Base-by-base conservation (phyloP, 2,888 invertebrate genomes). In the Ctenicera cuprea region DNA sequence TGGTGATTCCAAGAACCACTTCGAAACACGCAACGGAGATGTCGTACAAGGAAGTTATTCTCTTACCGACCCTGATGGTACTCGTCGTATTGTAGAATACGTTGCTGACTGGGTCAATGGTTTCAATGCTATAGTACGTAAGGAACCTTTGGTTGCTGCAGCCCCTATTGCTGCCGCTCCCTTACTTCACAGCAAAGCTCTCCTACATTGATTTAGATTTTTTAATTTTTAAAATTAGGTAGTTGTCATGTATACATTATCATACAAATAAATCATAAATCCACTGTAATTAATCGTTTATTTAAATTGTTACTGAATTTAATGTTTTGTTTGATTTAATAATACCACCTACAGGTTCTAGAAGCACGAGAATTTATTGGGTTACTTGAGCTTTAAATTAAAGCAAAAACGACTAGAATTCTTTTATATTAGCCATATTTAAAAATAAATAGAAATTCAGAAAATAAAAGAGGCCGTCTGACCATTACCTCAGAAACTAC, bases 1-100 rank as follows among this genome's bases (percentile, higher is more conserved):
- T 76, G 90, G 90, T 14, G 90, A 90, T 86, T 88, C 82, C 83
- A 90, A 90, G 84, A 87, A 86, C 37, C 92, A 92, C 86, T 90
- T 90, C 77, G 92, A 92, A 87, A 89, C 90, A 73, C 90, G 92
- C 74, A 87, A 88, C 76, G 92, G 92, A n/a, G 91, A 91, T 86
- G 89, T 89, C 79, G 92, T 92, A 52, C 89, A 90, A 83, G 91
- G 87, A 84, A 90, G 89, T 80, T 90, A 90, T 87, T 88, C 89
- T 41, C 85, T 90, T 61, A 83, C 87, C 22, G 90, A 90, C 79
- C 89, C 92, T 26, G 92, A 92, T 82, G 92, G 92, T 79, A 90
- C 90, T 68, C 90, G 89, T 83, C 90, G 92, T 77, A 91, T 90
- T 33, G 92, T 92, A 0, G 91, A 92, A 77, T 91, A 91, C 82